Conservation (phyloP, 2,888 invertebrate species). For the Keiferia lycopersicella region DNA sequence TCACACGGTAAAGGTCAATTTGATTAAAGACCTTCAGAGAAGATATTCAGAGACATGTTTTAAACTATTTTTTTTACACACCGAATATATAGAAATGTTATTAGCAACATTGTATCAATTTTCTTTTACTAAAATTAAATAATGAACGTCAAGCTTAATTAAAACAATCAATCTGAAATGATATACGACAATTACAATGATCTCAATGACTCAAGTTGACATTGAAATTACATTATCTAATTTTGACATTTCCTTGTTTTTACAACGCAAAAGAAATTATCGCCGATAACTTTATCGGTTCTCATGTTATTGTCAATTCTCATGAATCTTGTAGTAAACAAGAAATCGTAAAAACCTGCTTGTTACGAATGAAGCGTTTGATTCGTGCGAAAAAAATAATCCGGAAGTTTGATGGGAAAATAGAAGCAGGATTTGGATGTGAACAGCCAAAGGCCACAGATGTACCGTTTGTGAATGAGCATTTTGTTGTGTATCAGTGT, state of each 20-base stretch:
- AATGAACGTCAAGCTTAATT: not conserved
- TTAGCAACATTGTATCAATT: not conserved
- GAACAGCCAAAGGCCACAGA: conserved; percentile 49
- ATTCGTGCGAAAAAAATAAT: conserved; percentile 41
- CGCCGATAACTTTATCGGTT: conserved; percentile 56
- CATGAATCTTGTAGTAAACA: conserved; percentile 48
- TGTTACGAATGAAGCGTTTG: not conserved
- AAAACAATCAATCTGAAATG: conserved; percentile 7
- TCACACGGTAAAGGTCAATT: conserved; percentile 41
- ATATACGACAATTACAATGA: conserved; percentile 68
- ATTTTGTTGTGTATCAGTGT: conserved; percentile 62
- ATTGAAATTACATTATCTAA: conserved; percentile 59
- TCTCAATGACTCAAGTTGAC: conserved; percentile 61
- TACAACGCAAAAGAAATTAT: conserved; percentile 70
- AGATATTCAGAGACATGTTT: conserved; percentile 26
- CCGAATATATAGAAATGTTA: not conserved
- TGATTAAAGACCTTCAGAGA: conserved; percentile 27
- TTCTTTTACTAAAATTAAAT: not conserved
- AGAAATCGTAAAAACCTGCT: conserved; percentile 36
- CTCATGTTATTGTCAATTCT: conserved; percentile 39
- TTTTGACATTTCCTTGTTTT: conserved; percentile 60
- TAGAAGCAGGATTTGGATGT: conserved; percentile 35
- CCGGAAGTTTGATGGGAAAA: conserved; percentile 42
- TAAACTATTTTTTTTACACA: not conserved
- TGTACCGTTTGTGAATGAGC: conserved; percentile 68